Conservation (phyloP, 2,113 vertebrate species). For the Desmodus rotundus region DNA sequence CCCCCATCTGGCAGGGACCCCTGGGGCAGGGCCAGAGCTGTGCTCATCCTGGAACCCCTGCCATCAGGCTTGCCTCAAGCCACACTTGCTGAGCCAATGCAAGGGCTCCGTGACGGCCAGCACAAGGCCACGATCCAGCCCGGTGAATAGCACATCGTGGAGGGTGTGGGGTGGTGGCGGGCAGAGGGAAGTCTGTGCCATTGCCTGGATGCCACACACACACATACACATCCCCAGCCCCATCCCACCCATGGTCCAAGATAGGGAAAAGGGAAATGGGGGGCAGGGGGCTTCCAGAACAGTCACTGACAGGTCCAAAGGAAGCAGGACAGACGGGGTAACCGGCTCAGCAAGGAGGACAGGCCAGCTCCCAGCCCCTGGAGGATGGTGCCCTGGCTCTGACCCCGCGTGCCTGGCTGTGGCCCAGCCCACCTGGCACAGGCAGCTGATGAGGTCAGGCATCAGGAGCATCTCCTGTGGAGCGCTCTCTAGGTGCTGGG, state of each 20-base stretch:
- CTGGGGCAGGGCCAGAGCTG: not conserved
- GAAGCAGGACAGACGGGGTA: not conserved
- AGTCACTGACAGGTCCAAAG: not conserved
- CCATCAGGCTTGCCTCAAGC: not conserved
- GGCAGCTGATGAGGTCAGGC: too few relatives aligned
- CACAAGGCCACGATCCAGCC: not conserved
- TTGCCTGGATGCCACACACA: slow-evolving; percentile 53
- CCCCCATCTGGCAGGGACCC: not conserved
- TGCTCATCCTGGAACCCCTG: not conserved
- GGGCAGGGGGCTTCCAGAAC: not conserved
- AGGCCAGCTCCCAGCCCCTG: not conserved
- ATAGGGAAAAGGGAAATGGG: not conserved
- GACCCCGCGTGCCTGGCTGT: not conserved
- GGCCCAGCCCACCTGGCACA: not conserved
- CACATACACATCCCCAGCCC: not conserved
- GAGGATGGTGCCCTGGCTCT: not conserved
- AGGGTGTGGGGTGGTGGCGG: not conserved
- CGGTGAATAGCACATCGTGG: not conserved
- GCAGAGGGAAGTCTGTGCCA: slow-evolving; percentile 11
- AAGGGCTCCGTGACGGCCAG: not conserved
- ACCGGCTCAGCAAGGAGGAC: not conserved
- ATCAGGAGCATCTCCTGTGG: rapidly evolving
- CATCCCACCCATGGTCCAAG: not conserved
- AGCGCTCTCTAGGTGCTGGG: not conserved
- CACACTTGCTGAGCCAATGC: not conserved